These are phyloP conservation scores for Paratilapia polleni DNA, from an alignment of 2,113 vertebrate genomes.

Conservation along the genomic window DNA sequence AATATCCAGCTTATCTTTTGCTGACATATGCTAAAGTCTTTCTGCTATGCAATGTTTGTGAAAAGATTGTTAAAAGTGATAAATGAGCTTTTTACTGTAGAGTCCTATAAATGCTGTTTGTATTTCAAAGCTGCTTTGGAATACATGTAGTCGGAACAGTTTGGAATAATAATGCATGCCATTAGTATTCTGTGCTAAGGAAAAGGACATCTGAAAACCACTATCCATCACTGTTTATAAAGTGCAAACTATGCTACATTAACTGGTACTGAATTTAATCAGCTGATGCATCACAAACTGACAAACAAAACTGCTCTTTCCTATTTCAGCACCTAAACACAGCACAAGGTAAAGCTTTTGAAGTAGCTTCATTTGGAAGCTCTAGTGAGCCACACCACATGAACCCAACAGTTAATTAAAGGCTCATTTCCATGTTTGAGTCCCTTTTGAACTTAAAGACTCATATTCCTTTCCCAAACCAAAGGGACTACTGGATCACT, in stretches of 20 bases:
- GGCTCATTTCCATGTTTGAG: conserved; percentile 58
- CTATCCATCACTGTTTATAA: neutral
- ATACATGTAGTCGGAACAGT: neutral
- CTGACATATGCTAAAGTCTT: conserved; percentile 50
- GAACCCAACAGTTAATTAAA: conserved; percentile 48
- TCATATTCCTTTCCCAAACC: conserved; percentile 43
- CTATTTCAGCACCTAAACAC: neutral
- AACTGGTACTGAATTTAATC: neutral
- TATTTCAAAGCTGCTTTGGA: neutral
- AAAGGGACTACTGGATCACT: conserved; percentile 51
- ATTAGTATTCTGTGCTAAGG: neutral
- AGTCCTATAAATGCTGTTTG: neutral
- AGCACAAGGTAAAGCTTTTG: conserved; percentile 30
- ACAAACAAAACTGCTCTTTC: neutral
- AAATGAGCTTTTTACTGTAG: neutral
- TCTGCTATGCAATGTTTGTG: conserved; percentile 2
- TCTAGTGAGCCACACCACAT: conserved; percentile 4
- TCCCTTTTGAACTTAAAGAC: conserved; percentile 46
- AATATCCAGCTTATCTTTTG: conserved; percentile 52
- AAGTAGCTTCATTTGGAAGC: conserved; percentile 30
- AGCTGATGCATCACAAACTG: neutral
- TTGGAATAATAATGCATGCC: neutral
- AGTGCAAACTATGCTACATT: neutral
- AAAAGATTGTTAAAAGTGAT: conserved; percentile 12
- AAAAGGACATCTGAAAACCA: neutral